Evolutionary conservation across 2,797 vertebrate genomes (phyloP), one percentile per base, ranked within the genome.

Genomic region (Protonibea diacanthus): DNA sequence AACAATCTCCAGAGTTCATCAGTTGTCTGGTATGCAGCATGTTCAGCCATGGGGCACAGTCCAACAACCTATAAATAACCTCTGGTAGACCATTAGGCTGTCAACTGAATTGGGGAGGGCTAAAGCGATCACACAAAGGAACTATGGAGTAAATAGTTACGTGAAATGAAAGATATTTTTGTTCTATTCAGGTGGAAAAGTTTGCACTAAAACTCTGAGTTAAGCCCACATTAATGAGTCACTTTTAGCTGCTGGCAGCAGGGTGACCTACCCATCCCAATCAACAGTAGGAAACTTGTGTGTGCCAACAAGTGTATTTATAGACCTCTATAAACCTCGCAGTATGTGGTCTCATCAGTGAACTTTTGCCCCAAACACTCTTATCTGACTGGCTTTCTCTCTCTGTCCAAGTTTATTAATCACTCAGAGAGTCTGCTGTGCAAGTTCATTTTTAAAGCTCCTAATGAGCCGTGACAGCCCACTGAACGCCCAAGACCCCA

Each of bases 381-480:
- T 71, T 65, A 17, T 83, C 68, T 20, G 58, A 78, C 75, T 67
- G 44, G 9, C 70, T 44, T 70, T 79, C 66, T 81, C 76, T 80
- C 72, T 79, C 84, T 82, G 73, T 85, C 83, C 78, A 76, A 80
- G 86, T 90, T 90, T 93, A 91, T 90, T 91, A 91, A 92, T 93
- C 90, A 86, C 83, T 33, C 83, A 58, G 67, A 88, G 84, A 91
- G 86, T 90, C 85, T 79, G 88, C 92, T 92, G 92, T 84, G 90
- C 85, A 90, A 90, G 89, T 91, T 94, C 87, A 90, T 93, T 91
- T 90, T 80, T 88, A 89, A 86, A 89, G 83, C 80, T 67, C 74
- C 69, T 91, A 94, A 95, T 93, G 89, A 93, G 83, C 92, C 82
- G 61, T 93, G 92, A 94, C 92, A 88, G 90, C 80, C 86, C 87